These are phyloP conservation scores for Istiophorus platypterus DNA, from an alignment of 2,113 vertebrate species.

Conservation along the genomic window DNA sequence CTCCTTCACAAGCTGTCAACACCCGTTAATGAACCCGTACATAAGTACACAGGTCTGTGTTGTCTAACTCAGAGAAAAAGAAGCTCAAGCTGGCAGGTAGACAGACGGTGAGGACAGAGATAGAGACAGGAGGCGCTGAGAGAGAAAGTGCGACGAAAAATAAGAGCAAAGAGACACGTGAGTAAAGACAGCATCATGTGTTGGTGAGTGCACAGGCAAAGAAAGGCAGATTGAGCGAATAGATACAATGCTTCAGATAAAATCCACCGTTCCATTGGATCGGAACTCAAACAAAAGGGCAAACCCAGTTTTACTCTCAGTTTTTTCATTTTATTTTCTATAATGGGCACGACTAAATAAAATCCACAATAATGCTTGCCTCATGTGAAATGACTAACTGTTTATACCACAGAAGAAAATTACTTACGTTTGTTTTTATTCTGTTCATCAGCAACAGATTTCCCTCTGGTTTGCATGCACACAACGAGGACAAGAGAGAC, in stretches of 20 bases:
- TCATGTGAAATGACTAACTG: constrained; percentile 78
- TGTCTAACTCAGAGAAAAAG: neutral
- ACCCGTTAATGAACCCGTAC: constrained; percentile 57
- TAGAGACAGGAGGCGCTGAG: neutral
- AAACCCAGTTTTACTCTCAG: constrained; percentile 60
- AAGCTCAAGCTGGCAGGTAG: neutral
- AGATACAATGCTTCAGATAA: constrained; percentile 68
- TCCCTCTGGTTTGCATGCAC: constrained; percentile 48
- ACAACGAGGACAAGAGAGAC: constrained; percentile 15
- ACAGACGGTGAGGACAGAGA: neutral
- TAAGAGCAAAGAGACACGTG: constrained; percentile 21
- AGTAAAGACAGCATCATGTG: constrained; percentile 28
- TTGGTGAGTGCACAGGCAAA: constrained; percentile 31
- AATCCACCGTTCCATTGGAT: constrained; percentile 67
- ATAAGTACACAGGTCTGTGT: constrained; percentile 51
- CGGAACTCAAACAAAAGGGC: constrained; percentile 72
- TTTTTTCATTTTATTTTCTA: constrained; percentile 76
- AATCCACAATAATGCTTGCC: constrained; percentile 79
- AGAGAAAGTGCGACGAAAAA: neutral
- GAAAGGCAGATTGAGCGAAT: constrained; percentile 49
- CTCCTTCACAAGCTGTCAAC: constrained; percentile 56
- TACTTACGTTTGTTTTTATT: constrained; percentile 77
- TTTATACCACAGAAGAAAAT: constrained; percentile 80
- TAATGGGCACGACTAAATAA: constrained; percentile 78
- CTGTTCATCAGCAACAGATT: constrained; percentile 78